phyloP scores from a whole-genome alignment of 2,797 vertebrate genomes.

The Tamandua tetradactyla region DNA sequence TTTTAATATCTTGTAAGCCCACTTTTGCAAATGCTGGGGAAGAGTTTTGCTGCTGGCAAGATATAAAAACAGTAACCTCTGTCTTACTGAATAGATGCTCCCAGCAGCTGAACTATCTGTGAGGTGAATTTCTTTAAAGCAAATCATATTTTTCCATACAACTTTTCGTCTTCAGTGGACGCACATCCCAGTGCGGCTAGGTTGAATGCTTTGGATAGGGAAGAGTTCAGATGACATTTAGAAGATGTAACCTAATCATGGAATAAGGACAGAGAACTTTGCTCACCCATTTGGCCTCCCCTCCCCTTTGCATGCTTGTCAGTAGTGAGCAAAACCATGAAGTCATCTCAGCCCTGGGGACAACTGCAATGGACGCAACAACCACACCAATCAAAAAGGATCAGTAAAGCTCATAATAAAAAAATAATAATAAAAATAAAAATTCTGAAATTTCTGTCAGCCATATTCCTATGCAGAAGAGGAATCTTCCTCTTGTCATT shows the following conservation, averaged over 20 bases:
- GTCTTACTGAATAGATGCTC: not conserved
- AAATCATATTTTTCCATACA: not conserved
- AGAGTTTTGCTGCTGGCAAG: not conserved
- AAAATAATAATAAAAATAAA: too few relatives aligned
- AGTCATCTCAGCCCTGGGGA: not conserved
- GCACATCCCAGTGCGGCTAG: not conserved
- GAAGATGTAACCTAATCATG: not conserved
- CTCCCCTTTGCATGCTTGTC: not conserved
- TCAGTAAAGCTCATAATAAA: rapidly evolving
- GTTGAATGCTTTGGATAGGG: not conserved
- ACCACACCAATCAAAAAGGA: rapidly evolving
- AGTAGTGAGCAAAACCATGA: not conserved
- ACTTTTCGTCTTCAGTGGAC: not conserved
- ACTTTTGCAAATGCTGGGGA: not conserved
- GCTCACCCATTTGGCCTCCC: rapidly evolving
- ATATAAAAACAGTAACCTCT: not conserved
- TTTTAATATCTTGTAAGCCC: not conserved
- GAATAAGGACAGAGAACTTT: not conserved
- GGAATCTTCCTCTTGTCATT: rapidly evolving
- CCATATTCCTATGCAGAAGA: too few relatives aligned
- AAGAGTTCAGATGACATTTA: not conserved
- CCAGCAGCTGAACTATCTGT: not conserved
- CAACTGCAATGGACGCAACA: rapidly evolving
- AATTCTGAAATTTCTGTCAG: too few relatives aligned
- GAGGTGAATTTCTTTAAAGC: not conserved